Conservation (phyloP, 2,888 invertebrate genomes). For the Drosophila neonasuta region DNA sequence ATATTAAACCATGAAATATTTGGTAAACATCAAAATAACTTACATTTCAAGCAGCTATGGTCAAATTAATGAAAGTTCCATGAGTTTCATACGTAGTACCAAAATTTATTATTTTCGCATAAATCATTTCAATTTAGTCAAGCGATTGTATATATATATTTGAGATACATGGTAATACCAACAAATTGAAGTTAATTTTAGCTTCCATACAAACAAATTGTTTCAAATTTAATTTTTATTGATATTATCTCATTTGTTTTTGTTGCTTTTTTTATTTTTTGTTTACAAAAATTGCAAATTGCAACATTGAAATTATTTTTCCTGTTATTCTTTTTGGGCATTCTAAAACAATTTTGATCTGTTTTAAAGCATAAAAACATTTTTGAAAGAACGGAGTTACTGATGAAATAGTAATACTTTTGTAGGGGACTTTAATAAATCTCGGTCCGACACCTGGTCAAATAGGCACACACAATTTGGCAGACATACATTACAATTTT, state of each 20-base stretch:
- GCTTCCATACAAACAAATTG: neutral
- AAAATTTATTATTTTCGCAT: slow-evolving; percentile 3
- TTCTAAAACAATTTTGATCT: neutral
- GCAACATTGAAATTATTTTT: neutral
- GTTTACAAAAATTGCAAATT: slow-evolving; percentile 2
- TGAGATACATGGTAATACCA: slow-evolving; percentile 14
- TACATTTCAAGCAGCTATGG: slow-evolving; percentile 2
- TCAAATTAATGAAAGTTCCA: slow-evolving; percentile 20
- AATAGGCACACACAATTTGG: too few species aligned
- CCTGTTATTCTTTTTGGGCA: neutral
- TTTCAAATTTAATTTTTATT: neutral
- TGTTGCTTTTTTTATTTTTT: neutral
- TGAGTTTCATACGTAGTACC: slow-evolving; percentile 16
- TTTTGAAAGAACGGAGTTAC: neutral
- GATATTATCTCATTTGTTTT: neutral
- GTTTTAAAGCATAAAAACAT: neutral
- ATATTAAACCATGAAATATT: slow-evolving; percentile 1
- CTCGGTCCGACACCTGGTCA: too few species aligned
- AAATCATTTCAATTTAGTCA: slow-evolving; percentile 6
- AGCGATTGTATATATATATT: slow-evolving; percentile 19
- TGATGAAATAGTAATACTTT: neutral
- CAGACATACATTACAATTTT: too few species aligned
- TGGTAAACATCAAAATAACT: neutral
- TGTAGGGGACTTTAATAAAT: too few species aligned
- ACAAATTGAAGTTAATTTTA: slow-evolving; percentile 6